phyloP scores from a whole-genome alignment of 2,113 vertebrate species.

The Saguinus imperator region DNA sequence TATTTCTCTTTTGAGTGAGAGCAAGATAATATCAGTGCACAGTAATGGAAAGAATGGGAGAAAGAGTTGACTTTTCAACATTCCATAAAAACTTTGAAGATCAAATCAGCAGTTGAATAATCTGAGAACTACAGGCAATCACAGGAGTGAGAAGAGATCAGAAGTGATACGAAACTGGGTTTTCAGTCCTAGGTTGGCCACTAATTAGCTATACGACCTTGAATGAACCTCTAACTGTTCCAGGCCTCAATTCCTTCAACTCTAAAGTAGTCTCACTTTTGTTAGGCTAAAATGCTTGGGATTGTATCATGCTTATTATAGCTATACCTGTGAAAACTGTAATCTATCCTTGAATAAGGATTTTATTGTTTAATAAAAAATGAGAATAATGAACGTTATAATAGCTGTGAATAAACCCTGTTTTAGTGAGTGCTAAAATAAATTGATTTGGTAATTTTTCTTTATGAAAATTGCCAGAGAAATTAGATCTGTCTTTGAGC shows the following conservation, averaged over 20 bases:
- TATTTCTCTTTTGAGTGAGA: conserved; percentile 56
- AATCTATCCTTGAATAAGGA: conserved; percentile 6
- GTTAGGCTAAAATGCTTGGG: background rate
- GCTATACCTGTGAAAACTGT: conserved; percentile 11
- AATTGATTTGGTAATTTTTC: conserved; percentile 71
- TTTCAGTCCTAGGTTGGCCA: background rate
- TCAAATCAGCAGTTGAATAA: conserved; percentile 41
- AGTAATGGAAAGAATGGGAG: conserved; percentile 50
- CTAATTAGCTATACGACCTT: background rate
- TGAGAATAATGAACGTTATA: background rate
- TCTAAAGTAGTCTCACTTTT: conserved; percentile 11
- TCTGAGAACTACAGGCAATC: background rate
- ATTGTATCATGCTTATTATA: background rate
- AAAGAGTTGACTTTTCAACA: conserved; percentile 57
- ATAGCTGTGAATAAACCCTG: conserved; percentile 16
- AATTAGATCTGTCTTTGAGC: conserved; percentile 66
- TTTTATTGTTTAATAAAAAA: conserved; percentile 61
- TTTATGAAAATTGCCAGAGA: conserved; percentile 57
- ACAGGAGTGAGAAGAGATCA: background rate
- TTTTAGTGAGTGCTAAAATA: conserved; percentile 62
- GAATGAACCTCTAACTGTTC: background rate
- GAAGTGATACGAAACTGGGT: background rate
- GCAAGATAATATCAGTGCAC: conserved; percentile 54
- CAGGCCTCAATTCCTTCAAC: background rate
- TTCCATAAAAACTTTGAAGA: conserved; percentile 37